phyloP scores from a whole-genome alignment of 2,113 vertebrate species.

The Hypocryptadius cinnamomeus region DNA sequence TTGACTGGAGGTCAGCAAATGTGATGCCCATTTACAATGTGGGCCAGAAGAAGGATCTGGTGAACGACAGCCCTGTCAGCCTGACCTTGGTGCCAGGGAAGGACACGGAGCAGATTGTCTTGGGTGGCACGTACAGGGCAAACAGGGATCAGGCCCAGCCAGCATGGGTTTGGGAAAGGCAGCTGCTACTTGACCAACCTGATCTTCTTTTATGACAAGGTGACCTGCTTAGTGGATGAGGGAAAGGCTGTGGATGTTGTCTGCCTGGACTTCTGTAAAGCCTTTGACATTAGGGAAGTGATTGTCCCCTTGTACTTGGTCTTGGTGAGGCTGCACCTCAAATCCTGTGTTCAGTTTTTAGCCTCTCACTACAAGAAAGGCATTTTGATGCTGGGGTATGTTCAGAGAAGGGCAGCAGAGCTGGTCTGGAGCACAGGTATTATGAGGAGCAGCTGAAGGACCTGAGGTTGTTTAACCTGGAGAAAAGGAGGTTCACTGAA shows the following conservation, averaged over 20 bases:
- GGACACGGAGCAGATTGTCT: neutral
- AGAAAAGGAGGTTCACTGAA: neutral
- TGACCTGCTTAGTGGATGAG: neutral
- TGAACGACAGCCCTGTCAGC: neutral
- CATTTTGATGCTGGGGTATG: neutral
- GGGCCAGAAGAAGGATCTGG: neutral
- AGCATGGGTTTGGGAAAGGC: neutral
- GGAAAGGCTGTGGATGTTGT: neutral
- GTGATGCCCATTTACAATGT: neutral
- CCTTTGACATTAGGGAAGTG: neutral
- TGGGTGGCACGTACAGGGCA: neutral
- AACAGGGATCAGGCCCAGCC: neutral
- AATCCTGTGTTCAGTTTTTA: neutral
- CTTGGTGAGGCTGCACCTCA: fast-evolving
- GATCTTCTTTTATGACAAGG: neutral
- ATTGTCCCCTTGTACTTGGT: neutral
- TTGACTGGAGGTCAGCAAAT: neutral
- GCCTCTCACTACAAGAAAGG: neutral
- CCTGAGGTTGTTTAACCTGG: neutral
- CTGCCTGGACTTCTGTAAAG: neutral
- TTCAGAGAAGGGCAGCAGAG: neutral
- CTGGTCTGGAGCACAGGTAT: neutral
- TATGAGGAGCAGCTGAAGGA: neutral
- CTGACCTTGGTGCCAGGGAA: neutral
- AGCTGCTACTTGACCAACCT: neutral